phyloP scores from a whole-genome alignment of 2,113 vertebrate species.

The Rafetus swinhoei region DNA sequence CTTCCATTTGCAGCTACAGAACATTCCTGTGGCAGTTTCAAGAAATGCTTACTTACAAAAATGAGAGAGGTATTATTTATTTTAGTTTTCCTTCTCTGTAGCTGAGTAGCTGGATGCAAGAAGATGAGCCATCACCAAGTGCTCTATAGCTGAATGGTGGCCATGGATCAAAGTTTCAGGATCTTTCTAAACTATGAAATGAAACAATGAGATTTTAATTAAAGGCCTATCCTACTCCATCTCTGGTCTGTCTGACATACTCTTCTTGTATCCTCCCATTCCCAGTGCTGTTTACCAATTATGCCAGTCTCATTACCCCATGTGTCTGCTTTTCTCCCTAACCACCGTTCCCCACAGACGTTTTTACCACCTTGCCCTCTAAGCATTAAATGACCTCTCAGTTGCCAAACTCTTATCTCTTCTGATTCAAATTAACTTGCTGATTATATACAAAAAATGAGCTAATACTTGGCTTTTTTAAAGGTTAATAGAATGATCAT shows the following conservation, averaged over 20 bases:
- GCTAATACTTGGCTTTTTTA: not conserved
- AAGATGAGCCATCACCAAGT: not conserved
- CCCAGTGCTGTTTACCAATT: not conserved
- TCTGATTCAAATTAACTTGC: not conserved
- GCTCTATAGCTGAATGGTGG: not conserved
- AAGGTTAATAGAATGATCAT: not conserved
- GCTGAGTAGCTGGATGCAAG: not conserved
- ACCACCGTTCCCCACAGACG: not conserved
- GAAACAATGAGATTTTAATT: not conserved
- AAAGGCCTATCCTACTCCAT: not conserved
- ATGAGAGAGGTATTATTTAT: not conserved
- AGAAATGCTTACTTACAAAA: constrained; percentile 1
- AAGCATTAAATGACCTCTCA: not conserved
- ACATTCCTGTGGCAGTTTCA: not conserved
- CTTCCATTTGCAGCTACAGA: not conserved
- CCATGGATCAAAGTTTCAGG: not conserved
- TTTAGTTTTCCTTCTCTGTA: not conserved
- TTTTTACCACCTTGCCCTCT: not conserved
- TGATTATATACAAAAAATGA: not conserved
- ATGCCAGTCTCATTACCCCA: not conserved
- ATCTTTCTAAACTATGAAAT: not conserved
- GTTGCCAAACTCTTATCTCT: not conserved
- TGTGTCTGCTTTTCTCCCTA: not conserved
- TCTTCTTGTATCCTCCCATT: not conserved
- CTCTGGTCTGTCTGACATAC: not conserved